phyloP scores from a whole-genome alignment of 2,888 invertebrate genomes.

The Nomada ferruginata region DNA sequence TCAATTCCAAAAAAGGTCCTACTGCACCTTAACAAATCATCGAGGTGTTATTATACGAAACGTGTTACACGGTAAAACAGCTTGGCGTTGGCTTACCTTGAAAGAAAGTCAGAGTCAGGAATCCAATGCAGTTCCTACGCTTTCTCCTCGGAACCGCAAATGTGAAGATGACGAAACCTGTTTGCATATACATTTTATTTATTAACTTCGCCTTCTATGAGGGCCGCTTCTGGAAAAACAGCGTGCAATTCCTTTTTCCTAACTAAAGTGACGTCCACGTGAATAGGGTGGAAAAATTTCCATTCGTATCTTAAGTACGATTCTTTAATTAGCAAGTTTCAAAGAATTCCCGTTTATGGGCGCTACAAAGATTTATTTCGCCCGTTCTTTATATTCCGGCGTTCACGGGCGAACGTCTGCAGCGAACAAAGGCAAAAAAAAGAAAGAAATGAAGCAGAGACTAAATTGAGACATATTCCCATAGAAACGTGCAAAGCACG shows the following conservation, averaged over 20 bases:
- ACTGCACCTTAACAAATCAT: too few relatives aligned
- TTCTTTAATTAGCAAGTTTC: slow-evolving; percentile 60
- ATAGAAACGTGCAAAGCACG: slow-evolving; percentile 67
- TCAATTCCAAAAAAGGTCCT: background rate
- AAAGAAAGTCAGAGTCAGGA: too few relatives aligned
- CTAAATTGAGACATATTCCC: slow-evolving; percentile 69
- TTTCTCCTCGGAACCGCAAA: too few relatives aligned
- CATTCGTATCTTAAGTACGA: slow-evolving; percentile 38
- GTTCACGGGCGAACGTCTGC: slow-evolving; percentile 46
- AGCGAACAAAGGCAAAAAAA: slow-evolving; percentile 36
- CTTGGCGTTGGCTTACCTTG: too few relatives aligned
- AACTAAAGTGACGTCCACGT: background rate
- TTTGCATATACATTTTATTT: background rate
- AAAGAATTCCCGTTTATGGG: slow-evolving; percentile 45
- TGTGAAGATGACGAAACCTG: background rate
- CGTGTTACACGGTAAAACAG: too few relatives aligned
- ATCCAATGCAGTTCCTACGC: too few relatives aligned
- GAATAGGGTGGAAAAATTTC: background rate
- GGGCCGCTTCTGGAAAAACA: background rate
- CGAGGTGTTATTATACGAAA: too few relatives aligned
- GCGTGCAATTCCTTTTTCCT: background rate
- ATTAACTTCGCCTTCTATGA: too few relatives aligned
- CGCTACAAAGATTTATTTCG: slow-evolving; percentile 60
- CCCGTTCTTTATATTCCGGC: slow-evolving; percentile 62
- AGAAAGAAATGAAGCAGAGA: slow-evolving; percentile 25